A percentile compares a stretch with the other conserved stretches of the same genome.
These are phyloP conservation scores for Ceyx cyanopectus DNA, from an alignment of 2,113 vertebrate species.

Conservation along the genomic window DNA sequence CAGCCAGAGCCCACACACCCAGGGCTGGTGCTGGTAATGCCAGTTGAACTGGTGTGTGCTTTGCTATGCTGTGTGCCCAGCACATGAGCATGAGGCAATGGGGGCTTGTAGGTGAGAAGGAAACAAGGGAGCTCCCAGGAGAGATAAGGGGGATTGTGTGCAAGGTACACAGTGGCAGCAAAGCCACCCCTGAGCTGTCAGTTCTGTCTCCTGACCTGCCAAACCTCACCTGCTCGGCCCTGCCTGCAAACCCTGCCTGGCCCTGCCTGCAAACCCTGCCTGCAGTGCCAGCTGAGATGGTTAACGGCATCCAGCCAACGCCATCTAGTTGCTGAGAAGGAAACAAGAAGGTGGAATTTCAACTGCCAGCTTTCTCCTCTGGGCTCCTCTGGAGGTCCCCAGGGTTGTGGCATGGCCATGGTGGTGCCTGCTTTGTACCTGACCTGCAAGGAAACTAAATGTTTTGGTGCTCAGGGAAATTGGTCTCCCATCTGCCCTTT, in stretches of 20 bases:
- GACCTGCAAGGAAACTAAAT: background rate
- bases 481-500: background rate
- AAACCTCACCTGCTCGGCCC: background rate
- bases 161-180: background rate
- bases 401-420: background rate
- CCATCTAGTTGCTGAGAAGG: background rate
- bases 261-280: background rate
- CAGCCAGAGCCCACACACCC: background rate
- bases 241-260: background rate
- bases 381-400: background rate
- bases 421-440: background rate
- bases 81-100: rapidly evolving
- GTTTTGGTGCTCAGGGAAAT: background rate
- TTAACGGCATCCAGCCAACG: background rate
- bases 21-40: background rate
- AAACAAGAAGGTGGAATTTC: background rate
- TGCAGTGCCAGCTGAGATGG: background rate
- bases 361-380: background rate
- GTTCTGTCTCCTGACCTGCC: background rate
- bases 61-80: rapidly evolving
- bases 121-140: background rate
- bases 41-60: background rate
- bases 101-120: background rate
- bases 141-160: rapidly evolving
- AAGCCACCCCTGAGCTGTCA: background rate